Evolutionary conservation across 2,113 vertebrate genomes (phyloP), one percentile per base, ranked within the genome.

Genomic region (Microcebus griseorufus): DNA sequence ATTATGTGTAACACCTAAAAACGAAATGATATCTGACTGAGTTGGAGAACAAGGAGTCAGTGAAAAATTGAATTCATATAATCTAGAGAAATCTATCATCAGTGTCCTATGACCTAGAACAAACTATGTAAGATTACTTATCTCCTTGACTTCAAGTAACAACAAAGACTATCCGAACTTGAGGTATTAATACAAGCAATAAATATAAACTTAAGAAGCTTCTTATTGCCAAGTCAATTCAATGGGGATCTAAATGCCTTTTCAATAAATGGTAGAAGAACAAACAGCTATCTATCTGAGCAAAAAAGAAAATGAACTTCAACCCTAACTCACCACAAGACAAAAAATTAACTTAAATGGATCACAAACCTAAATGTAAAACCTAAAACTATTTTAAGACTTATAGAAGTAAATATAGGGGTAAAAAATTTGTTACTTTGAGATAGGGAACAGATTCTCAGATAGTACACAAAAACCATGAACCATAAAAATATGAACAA

Each of bases 1-100:
- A 98, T 99, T 99, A 98, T 99, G 99, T 80, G 99, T 99, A 93
- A 99, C 99, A 98, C 99, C 99, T 99, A 97, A 93, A 98, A 97
- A 96, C 27, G 98, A 89, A 89, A 95, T 32, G 25, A 55, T 51
- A 97, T 67, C n/a, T 96, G 58, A 58, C 60, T 55, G 96, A 97
- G 92, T 72, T 64, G 80, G 29, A 75, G 51, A 96, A 88, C 7
- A 92, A 25, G 78, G 5, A 92, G 22, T 73, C 27, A 29, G 16
- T 62, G 76, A 82, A 93, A 64, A 72, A 75, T 39, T 23, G 39
- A 92, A 92, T 55, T 69, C 39, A 86, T 76, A 51, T 51, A 78
- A 72, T 34, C 16, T 62, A 17, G 27, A 79, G 22, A 84, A 88
- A 69, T 67, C 39, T 78, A 75, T 87, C 51, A 91, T 13, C 25